phyloP scores from a whole-genome alignment of 2,888 invertebrate species.

The Chloroclystis v-ata region DNA sequence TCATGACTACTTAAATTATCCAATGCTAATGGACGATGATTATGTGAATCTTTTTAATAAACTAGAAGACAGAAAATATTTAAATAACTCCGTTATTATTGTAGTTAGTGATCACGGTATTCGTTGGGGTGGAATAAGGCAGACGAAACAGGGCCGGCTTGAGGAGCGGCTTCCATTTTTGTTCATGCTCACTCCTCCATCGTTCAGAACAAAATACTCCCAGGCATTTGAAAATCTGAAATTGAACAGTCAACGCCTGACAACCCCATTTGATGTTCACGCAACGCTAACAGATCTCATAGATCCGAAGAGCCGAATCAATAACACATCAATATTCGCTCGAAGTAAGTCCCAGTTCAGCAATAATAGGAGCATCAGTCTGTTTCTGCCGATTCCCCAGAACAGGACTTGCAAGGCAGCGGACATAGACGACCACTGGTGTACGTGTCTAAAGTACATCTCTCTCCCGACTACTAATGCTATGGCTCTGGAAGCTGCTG shows the following conservation, averaged over 20 bases:
- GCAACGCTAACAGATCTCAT: slow-evolving; percentile 86
- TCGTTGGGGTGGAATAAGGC: slow-evolving; percentile 89
- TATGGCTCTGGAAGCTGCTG: slow-evolving; percentile 77
- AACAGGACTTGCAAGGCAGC: slow-evolving; percentile 87
- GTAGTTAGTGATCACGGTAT: slow-evolving; percentile 94
- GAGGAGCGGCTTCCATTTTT: slow-evolving; percentile 93
- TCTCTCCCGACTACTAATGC: slow-evolving; percentile 74
- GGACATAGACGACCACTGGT: slow-evolving; percentile 90
- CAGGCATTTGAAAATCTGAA: slow-evolving; percentile 81
- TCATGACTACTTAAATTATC: slow-evolving; percentile 90
- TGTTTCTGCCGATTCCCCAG: slow-evolving; percentile 84
- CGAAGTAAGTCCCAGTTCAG: slow-evolving; percentile 51
- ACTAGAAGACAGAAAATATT: slow-evolving; percentile 67
- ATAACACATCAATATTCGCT: slow-evolving; percentile 54
- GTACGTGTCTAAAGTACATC: slow-evolving; percentile 86
- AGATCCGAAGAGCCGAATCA: slow-evolving; percentile 61
- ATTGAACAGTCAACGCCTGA: slow-evolving; percentile 82
- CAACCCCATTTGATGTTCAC: slow-evolving; percentile 89
- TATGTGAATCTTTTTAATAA: slow-evolving; percentile 78
- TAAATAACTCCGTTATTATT: slow-evolving; percentile 83
- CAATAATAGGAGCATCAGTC: slow-evolving; percentile 81
- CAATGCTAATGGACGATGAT: slow-evolving; percentile 83
- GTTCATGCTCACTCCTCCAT: slow-evolving; percentile 83
- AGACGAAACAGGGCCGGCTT: slow-evolving; percentile 89
- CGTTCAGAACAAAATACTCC: slow-evolving; percentile 81